These are phyloP conservation scores for Malacoctenus gilli DNA, from an alignment of 2,797 vertebrate species.

Conservation along the genomic window DNA sequence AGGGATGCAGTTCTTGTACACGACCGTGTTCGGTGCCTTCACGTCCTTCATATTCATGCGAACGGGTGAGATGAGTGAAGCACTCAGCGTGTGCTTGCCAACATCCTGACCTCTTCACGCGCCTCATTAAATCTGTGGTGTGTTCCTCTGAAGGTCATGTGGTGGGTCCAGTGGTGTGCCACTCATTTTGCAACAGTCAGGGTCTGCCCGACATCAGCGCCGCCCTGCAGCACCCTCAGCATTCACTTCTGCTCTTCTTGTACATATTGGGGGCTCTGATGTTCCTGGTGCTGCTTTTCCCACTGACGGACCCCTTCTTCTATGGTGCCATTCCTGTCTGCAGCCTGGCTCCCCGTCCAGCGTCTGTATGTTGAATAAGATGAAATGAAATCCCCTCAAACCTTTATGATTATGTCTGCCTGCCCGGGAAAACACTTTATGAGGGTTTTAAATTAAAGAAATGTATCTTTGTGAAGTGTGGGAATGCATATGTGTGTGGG, in stretches of 20 bases:
- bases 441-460: conserved; percentile 23
- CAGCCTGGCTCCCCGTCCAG: conserved; percentile 66
- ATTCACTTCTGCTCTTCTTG: conserved; percentile 70
- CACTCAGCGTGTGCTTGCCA: neutral
- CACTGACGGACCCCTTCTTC: conserved; percentile 82
- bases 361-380: conserved; percentile 62
- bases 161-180: conserved; percentile 83
- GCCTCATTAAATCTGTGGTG: neutral
- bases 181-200: conserved; percentile 87
- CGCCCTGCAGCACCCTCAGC: conserved; percentile 78
- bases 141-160: conserved; percentile 75
- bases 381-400: conserved; percentile 12
- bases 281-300: conserved; percentile 83
- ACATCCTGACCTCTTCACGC: neutral
- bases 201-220: conserved; percentile 82
- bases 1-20: conserved; percentile 86
- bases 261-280: conserved; percentile 79
- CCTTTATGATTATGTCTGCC: conserved; percentile 12
- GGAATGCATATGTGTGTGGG: neutral
- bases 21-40: conserved; percentile 83
- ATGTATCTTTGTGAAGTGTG: conserved; percentile 15
- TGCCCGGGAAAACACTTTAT: conserved; percentile 25
- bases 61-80: conserved; percentile 70
- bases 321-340: conserved; percentile 79
- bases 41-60: conserved; percentile 85